phyloP scores from a whole-genome alignment of 2,888 invertebrate species.

The Aethes cnicana region DNA sequence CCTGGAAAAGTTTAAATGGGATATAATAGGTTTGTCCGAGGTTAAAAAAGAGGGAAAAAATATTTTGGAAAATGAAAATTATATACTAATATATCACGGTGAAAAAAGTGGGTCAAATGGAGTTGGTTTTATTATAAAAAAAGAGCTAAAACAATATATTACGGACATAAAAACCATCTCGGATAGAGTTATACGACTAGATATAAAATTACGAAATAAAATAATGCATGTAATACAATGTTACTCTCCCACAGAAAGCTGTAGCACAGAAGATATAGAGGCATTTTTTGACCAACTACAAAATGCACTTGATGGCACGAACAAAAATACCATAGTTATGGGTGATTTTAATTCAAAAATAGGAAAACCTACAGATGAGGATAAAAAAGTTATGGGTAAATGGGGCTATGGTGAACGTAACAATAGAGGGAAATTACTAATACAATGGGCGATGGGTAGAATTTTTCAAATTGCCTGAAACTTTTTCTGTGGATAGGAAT shows the following conservation, averaged over 20 bases:
- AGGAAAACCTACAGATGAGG: background rate
- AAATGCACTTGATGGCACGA: background rate
- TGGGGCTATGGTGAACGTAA: constrained; percentile 14
- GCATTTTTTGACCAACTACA: constrained; percentile 1
- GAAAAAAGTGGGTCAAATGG: constrained; percentile 19
- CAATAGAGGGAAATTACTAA: constrained; percentile 10
- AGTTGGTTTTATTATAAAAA: constrained; percentile 21
- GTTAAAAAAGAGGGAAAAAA: constrained; percentile 21
- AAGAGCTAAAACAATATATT: background rate
- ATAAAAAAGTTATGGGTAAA: background rate
- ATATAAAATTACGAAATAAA: background rate
- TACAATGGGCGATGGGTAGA: too few species aligned
- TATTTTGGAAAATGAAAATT: constrained; percentile 18
- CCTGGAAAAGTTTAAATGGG: constrained; percentile 21
- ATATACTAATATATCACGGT: constrained; percentile 21
- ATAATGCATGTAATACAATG: constrained; percentile 16
- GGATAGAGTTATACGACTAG: constrained; percentile 15
- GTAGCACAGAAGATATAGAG: constrained; percentile 1
- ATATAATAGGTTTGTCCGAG: constrained; percentile 25
- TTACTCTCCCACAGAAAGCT: constrained; percentile 22
- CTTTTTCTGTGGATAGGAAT: too few species aligned
- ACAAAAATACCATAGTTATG: constrained; percentile 3
- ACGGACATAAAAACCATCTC: constrained; percentile 11
- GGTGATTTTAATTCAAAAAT: constrained; percentile 24
- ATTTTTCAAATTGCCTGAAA: too few species aligned